These are phyloP conservation scores for Epizoanthus ramosus DNA, from an alignment of 92 coral and sea anemone genomes.

Conservation along the genomic window DNA sequence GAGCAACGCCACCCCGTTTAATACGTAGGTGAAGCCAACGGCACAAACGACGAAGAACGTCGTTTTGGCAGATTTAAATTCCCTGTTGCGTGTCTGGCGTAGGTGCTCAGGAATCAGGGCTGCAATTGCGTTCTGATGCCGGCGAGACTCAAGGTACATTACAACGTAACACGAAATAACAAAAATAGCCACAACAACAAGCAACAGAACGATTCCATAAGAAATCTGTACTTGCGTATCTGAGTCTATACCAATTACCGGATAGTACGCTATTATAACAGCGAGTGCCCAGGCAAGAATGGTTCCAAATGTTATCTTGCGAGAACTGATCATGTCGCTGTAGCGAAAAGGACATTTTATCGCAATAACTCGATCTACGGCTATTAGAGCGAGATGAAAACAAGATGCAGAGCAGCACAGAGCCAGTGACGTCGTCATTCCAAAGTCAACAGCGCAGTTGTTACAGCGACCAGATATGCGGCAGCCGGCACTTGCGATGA, in stretches of 20 bases:
- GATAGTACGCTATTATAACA: not conserved
- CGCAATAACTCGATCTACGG: conserved; percentile 7
- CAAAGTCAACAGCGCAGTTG: conserved; percentile 7
- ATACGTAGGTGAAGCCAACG: not conserved
- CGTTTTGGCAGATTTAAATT: conserved; percentile 28
- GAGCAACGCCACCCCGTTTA: not conserved
- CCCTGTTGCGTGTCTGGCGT: not conserved
- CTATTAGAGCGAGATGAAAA: conserved; percentile 10
- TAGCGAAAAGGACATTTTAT: conserved; percentile 8
- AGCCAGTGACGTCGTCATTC: conserved; percentile 7
- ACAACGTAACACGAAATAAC: not conserved
- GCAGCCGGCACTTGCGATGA: conserved; percentile 14
- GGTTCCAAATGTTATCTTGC: not conserved
- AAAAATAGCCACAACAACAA: not conserved
- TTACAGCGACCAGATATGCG: conserved; percentile 5
- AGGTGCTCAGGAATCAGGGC: not conserved
- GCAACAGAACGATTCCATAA: no score
- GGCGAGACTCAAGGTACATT: conserved; percentile 16
- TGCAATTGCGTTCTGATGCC: conserved; percentile 9
- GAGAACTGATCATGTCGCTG: not conserved
- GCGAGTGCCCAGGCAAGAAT: not conserved
- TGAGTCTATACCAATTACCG: not conserved
- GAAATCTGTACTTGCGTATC: not conserved
- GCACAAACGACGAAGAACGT: conserved; percentile 3
- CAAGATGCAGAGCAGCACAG: not conserved